A percentile compares a stretch with the other conserved stretches of the same genome.
phyloP scores from a whole-genome alignment of 2,113 vertebrate genomes.

The Crotophaga sulcirostris region DNA sequence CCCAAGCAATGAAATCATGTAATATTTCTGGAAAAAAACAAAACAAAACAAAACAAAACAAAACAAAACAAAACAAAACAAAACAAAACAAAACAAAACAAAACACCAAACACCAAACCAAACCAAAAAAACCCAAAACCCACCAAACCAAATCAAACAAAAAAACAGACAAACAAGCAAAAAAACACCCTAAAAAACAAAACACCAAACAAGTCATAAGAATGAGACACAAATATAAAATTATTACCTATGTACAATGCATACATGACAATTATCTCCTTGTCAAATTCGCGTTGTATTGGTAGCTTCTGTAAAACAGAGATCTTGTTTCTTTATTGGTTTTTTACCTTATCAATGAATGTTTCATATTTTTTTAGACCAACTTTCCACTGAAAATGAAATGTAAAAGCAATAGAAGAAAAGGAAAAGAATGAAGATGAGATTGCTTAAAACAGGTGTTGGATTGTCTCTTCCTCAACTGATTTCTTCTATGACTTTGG shows the following conservation, averaged over 20 bases:
- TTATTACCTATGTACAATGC: background rate
- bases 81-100: too few species aligned
- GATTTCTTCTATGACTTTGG: background rate
- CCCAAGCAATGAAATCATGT: background rate
- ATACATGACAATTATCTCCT: background rate
- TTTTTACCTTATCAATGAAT: background rate
- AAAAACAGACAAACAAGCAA: too few species aligned
- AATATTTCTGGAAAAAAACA: background rate
- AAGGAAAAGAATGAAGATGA: background rate
- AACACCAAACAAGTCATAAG: background rate
- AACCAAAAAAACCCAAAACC: too few species aligned
- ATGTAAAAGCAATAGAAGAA: background rate
- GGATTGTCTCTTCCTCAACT: background rate
- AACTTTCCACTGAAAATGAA: background rate
- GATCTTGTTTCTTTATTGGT: background rate
- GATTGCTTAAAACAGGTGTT: background rate
- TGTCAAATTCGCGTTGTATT: background rate
- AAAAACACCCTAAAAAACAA: too few species aligned
- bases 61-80: too few species aligned
- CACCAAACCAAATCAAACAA: too few species aligned
- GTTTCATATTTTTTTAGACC: accelerated
- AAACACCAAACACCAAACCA: too few species aligned
- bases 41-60: too few species aligned
- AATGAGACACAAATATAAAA: background rate
- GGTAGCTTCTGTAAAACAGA: background rate